A percentile compares a stretch with the other conserved stretches of the same genome.
Evolutionary conservation across 2,888 invertebrate species (phyloP).

Genomic region (Lamellibrachia satsuma): DNA sequence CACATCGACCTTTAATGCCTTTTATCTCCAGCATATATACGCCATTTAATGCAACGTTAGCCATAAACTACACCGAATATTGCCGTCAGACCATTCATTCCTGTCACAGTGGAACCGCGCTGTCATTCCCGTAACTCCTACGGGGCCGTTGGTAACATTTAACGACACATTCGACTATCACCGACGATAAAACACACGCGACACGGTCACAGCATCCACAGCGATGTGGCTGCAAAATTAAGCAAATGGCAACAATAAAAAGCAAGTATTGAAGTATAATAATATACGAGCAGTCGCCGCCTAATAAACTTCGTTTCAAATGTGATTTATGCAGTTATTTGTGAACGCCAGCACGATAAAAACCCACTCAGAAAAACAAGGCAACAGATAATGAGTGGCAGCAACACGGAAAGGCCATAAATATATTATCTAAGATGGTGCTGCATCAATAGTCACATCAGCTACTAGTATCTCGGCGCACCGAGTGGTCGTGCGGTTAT

Average conservation of each 20-base stretch:
- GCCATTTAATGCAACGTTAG: neutral
- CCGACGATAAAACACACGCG: neutral
- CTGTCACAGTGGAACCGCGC: neutral
- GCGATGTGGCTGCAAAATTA: neutral
- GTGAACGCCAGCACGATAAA: constrained; percentile 7
- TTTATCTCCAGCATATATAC: neutral
- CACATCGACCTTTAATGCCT: neutral
- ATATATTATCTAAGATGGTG: neutral
- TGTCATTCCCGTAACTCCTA: neutral
- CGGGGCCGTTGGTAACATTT: neutral
- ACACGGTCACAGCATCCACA: neutral
- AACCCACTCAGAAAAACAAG: neutral
- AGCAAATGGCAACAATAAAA: neutral
- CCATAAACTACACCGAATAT: neutral
- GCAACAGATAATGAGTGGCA: neutral
- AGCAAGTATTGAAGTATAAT: neutral
- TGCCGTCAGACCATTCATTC: neutral
- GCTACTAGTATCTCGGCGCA: neutral
- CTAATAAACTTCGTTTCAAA: neutral
- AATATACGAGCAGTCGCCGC: neutral
- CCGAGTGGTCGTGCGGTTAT: neutral
- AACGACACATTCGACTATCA: neutral
- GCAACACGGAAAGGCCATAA: constrained; percentile 8
- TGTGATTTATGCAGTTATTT: neutral
- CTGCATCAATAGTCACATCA: neutral